Base-by-base conservation (phyloP, 2,113 vertebrate genomes). In the Thalassarche chlororhynchos region DNA sequence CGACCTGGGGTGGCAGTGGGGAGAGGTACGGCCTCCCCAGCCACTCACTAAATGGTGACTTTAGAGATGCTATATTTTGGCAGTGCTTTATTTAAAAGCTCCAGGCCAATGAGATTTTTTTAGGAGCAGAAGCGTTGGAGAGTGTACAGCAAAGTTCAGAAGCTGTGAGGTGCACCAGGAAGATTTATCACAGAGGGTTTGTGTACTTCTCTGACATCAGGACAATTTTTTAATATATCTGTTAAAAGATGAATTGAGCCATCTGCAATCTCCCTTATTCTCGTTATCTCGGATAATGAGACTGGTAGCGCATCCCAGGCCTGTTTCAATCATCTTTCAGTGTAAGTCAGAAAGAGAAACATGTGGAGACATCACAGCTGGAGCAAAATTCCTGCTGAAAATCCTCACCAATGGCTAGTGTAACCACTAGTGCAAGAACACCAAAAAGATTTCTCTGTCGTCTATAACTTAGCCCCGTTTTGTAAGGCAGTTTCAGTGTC, bases 1-100 rank as follows among this genome's bases (percentile, higher is more conserved):
- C 0, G 0, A 34, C 13, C 9, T 17, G 19, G 25, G 46, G 31
- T 2, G 2, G 20, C 44, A 60, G 15, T 2, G 6, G 44, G 44
- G 23, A 52, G 10, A 62, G 32, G 4, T 62, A 46, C 6, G 1
- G 13, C 42, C 28, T 69, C 49, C 42, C 49, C 14, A 62, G 28
- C 19, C 29, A 31, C 38, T 68, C 10, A 0, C 31, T 49, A 54
- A 36, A 28, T 8, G 32, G 17, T 29, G 5, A 40, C 75, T 62
- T 82, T 6, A 26, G 23, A 36, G 42, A 19, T n/a, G 16, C 23
- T 46, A 31, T 1, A 0, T 34, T 93, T 75, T 36, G 51, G 5
- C 23, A 60, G 25, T n/a, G 31, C 47, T 71, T 87, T 62, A 65
- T 72, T 54, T 71, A 64, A 76, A 93, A 85, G 11, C 19, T 26